phyloP scores from a whole-genome alignment of 2,797 vertebrate genomes.

The Numenius phaeopus region DNA sequence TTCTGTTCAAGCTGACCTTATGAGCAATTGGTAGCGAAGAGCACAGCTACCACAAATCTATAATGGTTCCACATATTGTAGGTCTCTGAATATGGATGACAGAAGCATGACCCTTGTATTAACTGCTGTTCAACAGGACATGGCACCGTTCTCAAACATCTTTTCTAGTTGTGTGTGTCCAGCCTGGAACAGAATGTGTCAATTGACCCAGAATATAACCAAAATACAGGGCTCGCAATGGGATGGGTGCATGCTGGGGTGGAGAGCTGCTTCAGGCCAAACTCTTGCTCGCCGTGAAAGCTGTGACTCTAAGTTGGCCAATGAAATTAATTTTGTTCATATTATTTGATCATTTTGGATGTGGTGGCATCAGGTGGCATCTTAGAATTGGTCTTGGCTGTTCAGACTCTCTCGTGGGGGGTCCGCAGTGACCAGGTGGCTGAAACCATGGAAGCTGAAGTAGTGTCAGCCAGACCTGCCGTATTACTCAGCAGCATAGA shows the following conservation, averaged over 20 bases:
- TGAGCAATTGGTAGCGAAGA: background rate
- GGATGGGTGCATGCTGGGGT: fast-evolving
- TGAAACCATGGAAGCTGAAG: background rate
- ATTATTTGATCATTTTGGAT: background rate
- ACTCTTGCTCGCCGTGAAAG: fast-evolving
- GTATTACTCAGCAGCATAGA: background rate
- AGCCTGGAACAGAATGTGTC: background rate
- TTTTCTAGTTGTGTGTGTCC: fast-evolving
- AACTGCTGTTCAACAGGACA: background rate
- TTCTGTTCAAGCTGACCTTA: background rate
- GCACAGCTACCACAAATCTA: fast-evolving
- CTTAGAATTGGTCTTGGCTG: background rate
- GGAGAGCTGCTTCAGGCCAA: background rate
- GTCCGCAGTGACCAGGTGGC: background rate
- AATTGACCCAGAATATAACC: fast-evolving
- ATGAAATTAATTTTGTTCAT: background rate
- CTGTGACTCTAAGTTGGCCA: background rate
- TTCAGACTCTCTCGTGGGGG: background rate
- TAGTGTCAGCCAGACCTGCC: background rate
- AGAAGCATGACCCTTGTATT: background rate
- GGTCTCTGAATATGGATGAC: background rate
- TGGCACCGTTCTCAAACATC: fast-evolving
- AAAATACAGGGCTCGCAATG: background rate
- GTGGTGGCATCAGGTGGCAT: background rate
- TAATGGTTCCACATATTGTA: background rate